These are phyloP conservation scores for Drosophila flavopinicola DNA, from an alignment of 2,888 invertebrate species.

Conservation along the genomic window DNA sequence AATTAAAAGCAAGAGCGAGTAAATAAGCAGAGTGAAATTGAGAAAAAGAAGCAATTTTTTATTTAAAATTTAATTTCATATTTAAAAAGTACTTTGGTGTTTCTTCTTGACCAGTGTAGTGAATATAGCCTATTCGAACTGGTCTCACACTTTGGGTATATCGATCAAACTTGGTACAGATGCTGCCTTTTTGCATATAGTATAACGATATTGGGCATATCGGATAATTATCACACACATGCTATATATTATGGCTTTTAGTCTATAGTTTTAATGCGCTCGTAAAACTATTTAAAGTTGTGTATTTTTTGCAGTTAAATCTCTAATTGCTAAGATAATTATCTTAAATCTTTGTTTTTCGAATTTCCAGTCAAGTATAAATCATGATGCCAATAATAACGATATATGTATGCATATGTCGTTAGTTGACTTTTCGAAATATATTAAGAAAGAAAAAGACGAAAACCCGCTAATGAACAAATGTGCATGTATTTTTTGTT, in stretches of 20 bases:
- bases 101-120: not conserved
- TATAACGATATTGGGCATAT: no score
- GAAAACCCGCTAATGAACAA: constrained; percentile 27
- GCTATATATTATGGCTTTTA: no score
- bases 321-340: no score
- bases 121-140: not conserved
- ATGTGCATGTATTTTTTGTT: constrained; percentile 10
- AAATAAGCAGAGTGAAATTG: no score
- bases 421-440: not conserved
- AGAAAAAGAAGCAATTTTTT: no score
- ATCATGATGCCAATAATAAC: not conserved
- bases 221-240: no score
- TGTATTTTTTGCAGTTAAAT: no score
- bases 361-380: not conserved
- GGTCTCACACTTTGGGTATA: not conserved
- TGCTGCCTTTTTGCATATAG: not conserved
- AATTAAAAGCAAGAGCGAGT: no score
- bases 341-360: not conserved
- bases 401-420: constrained; percentile 1
- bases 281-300: no score
- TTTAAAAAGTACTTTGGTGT: no score
- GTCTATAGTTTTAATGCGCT: no score
- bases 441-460: not conserved
- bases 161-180: not conserved
- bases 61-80: no score